Conservation (phyloP, 2,888 invertebrate genomes). For the Branchipolynoe longqiensis region DNA sequence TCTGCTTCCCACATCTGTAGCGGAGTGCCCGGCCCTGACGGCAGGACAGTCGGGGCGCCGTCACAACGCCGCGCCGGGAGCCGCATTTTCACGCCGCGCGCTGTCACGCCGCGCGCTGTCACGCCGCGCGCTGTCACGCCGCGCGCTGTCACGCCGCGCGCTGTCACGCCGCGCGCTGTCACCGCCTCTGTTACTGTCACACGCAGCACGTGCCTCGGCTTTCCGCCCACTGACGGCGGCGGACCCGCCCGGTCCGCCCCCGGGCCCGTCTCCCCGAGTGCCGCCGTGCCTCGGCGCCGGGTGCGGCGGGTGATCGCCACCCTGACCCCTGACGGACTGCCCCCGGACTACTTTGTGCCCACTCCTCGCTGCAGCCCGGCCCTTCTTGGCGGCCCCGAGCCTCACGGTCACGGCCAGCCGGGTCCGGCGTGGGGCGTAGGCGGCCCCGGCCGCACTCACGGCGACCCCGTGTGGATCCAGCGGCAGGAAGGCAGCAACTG, state of each 20-base stretch:
- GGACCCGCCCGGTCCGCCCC: background rate
- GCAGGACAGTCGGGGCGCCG: background rate
- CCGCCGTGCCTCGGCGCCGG: background rate
- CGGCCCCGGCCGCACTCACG: background rate
- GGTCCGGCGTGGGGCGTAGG: background rate
- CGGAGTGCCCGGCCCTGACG: background rate
- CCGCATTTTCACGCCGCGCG: background rate
- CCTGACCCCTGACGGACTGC: constrained; percentile 30
- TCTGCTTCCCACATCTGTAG: background rate
- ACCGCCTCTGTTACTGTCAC: background rate
- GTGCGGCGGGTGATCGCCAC: constrained; percentile 29
- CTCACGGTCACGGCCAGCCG: background rate
- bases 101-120: background rate
- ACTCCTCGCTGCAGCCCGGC: background rate
- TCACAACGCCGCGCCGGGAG: background rate
- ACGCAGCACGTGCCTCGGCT: background rate
- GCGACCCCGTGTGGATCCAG: constrained; percentile 1
- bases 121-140: background rate
- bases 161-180: background rate
- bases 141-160: background rate
- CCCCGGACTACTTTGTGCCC: constrained; percentile 21
- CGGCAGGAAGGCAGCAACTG: background rate
- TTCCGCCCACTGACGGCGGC: too few relatives aligned
- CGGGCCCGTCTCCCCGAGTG: background rate
- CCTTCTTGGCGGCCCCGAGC: background rate